Conservation (phyloP, 2,113 vertebrate species). For the Hemibagrus wyckioides region DNA sequence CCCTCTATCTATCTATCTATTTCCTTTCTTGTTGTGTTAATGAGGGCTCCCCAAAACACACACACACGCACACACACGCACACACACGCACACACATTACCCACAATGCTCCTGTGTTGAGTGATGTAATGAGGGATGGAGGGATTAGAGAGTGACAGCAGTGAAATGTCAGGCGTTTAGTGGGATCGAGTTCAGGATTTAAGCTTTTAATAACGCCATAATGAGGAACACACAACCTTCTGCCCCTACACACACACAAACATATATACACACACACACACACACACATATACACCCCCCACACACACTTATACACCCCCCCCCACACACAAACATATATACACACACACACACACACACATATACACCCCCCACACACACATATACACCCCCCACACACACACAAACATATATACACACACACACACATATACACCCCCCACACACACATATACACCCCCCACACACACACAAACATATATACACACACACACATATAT, state of each 20-base stretch:
- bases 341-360: too few relatives aligned
- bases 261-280: not conserved
- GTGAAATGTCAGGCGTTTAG: constrained; percentile 29
- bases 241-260: not conserved
- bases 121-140: constrained; percentile 26
- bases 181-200: constrained; percentile 31
- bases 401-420: too few relatives aligned
- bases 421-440: too few relatives aligned
- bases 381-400: too few relatives aligned
- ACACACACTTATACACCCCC: too few relatives aligned
- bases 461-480: too few relatives aligned
- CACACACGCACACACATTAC: not conserved
- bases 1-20: not conserved
- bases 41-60: too few relatives aligned
- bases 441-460: too few relatives aligned
- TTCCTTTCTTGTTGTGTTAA: not conserved
- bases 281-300: not conserved
- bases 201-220: constrained; percentile 29
- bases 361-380: too few relatives aligned
- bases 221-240: not conserved
- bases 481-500: too few relatives aligned
- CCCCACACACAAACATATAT: too few relatives aligned
- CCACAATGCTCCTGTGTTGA: not conserved
- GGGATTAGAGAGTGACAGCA: constrained; percentile 29
- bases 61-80: too few relatives aligned